These are phyloP conservation scores for Octonoba sinensis DNA, from an alignment of 2,888 invertebrate species.

Conservation along the genomic window DNA sequence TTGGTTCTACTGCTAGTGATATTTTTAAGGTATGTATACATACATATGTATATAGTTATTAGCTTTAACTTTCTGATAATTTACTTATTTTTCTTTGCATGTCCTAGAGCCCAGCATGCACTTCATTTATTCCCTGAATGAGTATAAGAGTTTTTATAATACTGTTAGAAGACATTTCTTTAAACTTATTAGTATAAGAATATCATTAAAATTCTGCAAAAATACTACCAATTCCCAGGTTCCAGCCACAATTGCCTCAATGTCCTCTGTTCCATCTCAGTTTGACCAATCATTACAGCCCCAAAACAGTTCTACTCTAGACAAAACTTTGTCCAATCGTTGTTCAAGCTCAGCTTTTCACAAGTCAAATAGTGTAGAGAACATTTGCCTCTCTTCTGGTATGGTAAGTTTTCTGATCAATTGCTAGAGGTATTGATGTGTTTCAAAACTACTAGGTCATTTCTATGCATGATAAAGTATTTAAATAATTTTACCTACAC, in stretches of 20 bases:
- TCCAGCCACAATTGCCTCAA: constrained; percentile 5
- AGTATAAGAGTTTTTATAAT: neutral
- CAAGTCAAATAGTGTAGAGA: constrained; percentile 62
- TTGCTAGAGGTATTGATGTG: too few species aligned
- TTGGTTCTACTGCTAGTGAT: too few species aligned
- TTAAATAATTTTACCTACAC: too few species aligned
- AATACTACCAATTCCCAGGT: too few species aligned
- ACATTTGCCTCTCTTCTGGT: constrained; percentile 42
- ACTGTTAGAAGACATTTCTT: constrained; percentile 13
- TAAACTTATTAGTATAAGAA: neutral
- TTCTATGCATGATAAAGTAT: too few species aligned
- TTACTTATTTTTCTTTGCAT: too few species aligned
- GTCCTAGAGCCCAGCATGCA: too few species aligned
- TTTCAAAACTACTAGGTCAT: too few species aligned
- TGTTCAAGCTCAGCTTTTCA: constrained; percentile 35
- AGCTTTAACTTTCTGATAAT: too few species aligned
- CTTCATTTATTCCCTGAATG: too few species aligned
- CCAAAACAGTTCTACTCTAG: neutral
- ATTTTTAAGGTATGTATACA: too few species aligned
- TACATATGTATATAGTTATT: too few species aligned
- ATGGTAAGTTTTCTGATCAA: constrained; percentile 21
- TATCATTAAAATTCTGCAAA: neutral
- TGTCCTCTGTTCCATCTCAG: constrained; percentile 9
- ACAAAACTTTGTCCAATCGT: constrained; percentile 2
- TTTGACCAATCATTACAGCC: constrained; percentile 20